Base-by-base conservation (phyloP, 2,113 vertebrate genomes). In the Odobenus rosmarus region DNA sequence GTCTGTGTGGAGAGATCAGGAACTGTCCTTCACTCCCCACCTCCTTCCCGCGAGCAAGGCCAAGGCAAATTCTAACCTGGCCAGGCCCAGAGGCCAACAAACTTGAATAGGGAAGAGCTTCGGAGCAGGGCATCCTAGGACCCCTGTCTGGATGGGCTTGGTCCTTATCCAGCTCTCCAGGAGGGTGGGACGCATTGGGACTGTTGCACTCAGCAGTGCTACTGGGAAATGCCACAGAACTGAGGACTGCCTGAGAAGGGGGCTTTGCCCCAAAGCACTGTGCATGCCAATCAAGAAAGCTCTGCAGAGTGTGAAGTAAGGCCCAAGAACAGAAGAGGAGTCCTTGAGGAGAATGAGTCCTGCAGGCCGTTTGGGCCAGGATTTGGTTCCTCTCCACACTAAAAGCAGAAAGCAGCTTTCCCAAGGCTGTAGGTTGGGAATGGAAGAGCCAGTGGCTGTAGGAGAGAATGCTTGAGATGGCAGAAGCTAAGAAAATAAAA, bases 21-120 rank as follows among this genome's bases (percentile, higher is more conserved):
- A 98, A 97, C 97, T 98, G 93, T 74, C 83, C 83, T 97, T 89
- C 55, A 55, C 85, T 61, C 49, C 96, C 69, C 46, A 67, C 36
- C n/a, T 91, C 87, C 76, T 49, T 97, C 96, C 90, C 94, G 82
- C 42, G 1, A 97, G 96, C 98, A 98, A 98, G 98, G 97, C 98
- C 98, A 98, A 98, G 98, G 97, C 96, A 98, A 98, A 98, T 97
- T 98, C 97, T 98, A 98, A 98, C 92, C 79, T 36, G 59, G 95
- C 86, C 83, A 97, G 80, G 98, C 97, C 98, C 98, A 97, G 64
- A 97, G 95, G 61, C 91, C 93, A 95, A 98, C 94, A 96, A 98
- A 98, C 92, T 98, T 97, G 97, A 76, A 51, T 14, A 28, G 49
- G 4, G 24, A 61, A 76, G 88, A 59, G 53, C 74, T 81, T 61